phyloP scores from a whole-genome alignment of 2,888 invertebrate species.

The Tribolium freemani region DNA sequence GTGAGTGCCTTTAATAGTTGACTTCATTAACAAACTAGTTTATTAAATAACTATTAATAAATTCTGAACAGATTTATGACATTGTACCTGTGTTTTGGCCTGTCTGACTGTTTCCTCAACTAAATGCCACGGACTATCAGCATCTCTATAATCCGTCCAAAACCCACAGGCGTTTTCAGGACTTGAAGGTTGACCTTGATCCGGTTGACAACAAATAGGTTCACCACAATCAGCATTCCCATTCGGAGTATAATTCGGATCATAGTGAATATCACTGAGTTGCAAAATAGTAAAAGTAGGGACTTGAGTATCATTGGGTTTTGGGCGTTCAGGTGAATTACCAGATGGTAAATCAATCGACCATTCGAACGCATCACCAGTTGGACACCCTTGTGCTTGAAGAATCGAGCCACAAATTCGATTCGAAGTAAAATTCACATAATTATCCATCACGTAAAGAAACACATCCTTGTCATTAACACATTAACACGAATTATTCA shows the following conservation, averaged over 20 bases:
- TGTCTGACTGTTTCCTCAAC: conserved; percentile 73
- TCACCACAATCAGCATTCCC: conserved; percentile 81
- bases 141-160: conserved; percentile 86
- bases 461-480: conserved; percentile 72
- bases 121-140: conserved; percentile 81
- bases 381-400: conserved; percentile 65
- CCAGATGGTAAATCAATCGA: conserved; percentile 53
- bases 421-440: conserved; percentile 69
- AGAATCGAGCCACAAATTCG: conserved; percentile 72
- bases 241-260: conserved; percentile 78
- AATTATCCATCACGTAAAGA: conserved; percentile 72
- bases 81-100: conserved; percentile 63
- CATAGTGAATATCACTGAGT: conserved; percentile 85
- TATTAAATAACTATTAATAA: too few relatives aligned
- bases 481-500: background rate
- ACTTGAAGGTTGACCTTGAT: conserved; percentile 68
- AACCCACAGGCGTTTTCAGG: conserved; percentile 74
- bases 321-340: conserved; percentile 29
- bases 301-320: background rate
- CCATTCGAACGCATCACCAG: conserved; percentile 52
- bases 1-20: too few relatives aligned
- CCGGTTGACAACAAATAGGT: conserved; percentile 83
- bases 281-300: conserved; percentile 71
- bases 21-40: too few relatives aligned
- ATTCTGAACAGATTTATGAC: too few relatives aligned